phyloP scores from a whole-genome alignment of 2,888 invertebrate genomes.

The Drosophila sordidula region DNA sequence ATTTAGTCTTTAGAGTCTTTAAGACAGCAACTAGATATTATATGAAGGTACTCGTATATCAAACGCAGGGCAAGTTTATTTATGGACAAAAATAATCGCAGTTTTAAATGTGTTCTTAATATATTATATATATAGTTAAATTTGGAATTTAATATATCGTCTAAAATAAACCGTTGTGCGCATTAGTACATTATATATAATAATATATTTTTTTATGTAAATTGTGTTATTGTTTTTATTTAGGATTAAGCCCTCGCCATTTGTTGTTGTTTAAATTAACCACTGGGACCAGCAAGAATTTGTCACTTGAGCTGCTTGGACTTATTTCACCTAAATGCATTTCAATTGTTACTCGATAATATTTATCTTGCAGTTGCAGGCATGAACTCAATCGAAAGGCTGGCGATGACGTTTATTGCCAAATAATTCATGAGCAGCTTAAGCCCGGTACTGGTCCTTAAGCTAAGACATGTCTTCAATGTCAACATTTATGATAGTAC shows the following conservation, averaged over 20 bases:
- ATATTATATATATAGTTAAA: too few species aligned
- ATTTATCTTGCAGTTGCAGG: slow-evolving; percentile 1
- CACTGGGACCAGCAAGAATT: not conserved
- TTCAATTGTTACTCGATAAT: slow-evolving; percentile 14
- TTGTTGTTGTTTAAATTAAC: not conserved
- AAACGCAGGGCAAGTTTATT: too few species aligned
- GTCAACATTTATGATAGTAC: slow-evolving; percentile 49
- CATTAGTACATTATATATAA: too few species aligned
- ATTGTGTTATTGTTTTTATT: not conserved
- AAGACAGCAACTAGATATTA: too few species aligned
- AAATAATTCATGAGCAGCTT: slow-evolving; percentile 37
- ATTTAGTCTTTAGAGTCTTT: too few species aligned
- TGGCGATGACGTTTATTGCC: slow-evolving; percentile 39
- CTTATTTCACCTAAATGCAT: slow-evolving; percentile 2
- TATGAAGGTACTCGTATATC: too few species aligned
- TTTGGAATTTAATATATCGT: too few species aligned
- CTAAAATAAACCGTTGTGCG: too few species aligned
- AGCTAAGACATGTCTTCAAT: slow-evolving; percentile 41
- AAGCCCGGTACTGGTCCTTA: slow-evolving; percentile 18
- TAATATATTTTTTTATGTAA: not conserved
- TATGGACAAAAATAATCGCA: too few species aligned
- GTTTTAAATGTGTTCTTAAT: too few species aligned
- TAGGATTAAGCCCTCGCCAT: not conserved
- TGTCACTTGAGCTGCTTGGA: not conserved
- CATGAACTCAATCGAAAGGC: slow-evolving; percentile 29